Percentiles rank a stretch among this genome's conserved stretches.
Conservation (phyloP, 2,797 vertebrate species). For the Phaenicophaeus curvirostris region DNA sequence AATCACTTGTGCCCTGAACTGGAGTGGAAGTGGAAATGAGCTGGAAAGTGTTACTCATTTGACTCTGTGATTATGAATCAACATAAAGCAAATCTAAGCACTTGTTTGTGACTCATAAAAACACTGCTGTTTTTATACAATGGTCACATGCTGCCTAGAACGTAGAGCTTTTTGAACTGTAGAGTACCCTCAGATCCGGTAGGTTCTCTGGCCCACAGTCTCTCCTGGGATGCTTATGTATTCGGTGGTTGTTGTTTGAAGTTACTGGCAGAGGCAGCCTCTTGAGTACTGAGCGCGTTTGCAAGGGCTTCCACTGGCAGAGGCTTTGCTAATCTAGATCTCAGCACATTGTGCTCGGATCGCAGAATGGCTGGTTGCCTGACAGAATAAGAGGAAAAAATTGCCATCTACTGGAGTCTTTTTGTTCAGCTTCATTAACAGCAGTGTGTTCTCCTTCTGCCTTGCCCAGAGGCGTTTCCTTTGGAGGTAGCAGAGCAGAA, state of each 20-base stretch:
- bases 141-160: fast-evolving
- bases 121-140: background rate
- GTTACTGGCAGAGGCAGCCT: background rate
- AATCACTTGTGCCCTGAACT: background rate
- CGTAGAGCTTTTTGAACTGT: background rate
- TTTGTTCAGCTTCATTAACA: background rate
- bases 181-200: background rate
- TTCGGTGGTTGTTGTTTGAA: fast-evolving
- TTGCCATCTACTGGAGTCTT: background rate
- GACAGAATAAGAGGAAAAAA: background rate
- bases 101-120: constrained; percentile 1
- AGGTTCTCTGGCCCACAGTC: background rate
- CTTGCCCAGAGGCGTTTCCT: background rate
- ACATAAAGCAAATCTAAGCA: background rate
- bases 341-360: background rate
- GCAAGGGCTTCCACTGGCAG: background rate
- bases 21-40: background rate
- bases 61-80: background rate
- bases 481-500: background rate
- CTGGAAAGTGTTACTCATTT: background rate
- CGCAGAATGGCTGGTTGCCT: background rate
- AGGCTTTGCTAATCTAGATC: background rate
- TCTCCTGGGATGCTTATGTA: background rate
- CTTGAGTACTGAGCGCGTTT: background rate
- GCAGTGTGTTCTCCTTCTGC: background rate